These are phyloP conservation scores for Bombylius discolor DNA, from an alignment of 2,888 invertebrate genomes.

Conservation along the genomic window DNA sequence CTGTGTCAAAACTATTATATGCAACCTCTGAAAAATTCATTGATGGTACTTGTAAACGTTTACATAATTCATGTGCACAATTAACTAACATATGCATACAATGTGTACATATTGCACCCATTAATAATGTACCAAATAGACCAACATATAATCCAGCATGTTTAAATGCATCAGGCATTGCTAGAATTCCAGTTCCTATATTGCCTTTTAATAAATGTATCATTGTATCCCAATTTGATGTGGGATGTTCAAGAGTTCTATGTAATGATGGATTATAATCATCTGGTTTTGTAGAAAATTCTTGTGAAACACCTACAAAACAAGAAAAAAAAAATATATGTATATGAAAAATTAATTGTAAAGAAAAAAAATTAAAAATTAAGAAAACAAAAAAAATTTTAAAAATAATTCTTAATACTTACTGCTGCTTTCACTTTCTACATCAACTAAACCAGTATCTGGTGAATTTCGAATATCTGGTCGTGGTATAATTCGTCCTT, in stretches of 20 bases:
- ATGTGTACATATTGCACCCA: constrained; percentile 82
- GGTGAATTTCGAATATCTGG: constrained; percentile 36
- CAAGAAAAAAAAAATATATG: not conserved
- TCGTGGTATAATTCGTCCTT: constrained; percentile 21
- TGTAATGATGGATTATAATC: constrained; percentile 50
- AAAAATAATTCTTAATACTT: constrained; percentile 11
- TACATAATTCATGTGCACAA: constrained; percentile 62
- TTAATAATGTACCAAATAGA: constrained; percentile 62
- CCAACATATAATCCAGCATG: constrained; percentile 82
- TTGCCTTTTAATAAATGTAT: constrained; percentile 61
- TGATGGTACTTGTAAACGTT: constrained; percentile 51
- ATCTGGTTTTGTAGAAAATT: constrained; percentile 20
- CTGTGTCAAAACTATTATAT: constrained; percentile 60
- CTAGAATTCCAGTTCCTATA: constrained; percentile 86
- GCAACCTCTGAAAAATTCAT: constrained; percentile 71
- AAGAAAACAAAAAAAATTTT: too few relatives aligned
- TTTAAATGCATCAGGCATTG: constrained; percentile 90
- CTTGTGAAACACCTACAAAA: constrained; percentile 16
- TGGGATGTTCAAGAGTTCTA: constrained; percentile 61
- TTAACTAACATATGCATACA: constrained; percentile 78
- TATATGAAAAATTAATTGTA: not conserved
- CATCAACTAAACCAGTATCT: constrained; percentile 35
- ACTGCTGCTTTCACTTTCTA: constrained; percentile 32
- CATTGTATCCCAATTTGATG: constrained; percentile 66
- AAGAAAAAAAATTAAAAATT: too few relatives aligned